These are phyloP conservation scores for Megastigmus dorsalis DNA, from an alignment of 2,888 invertebrate genomes.

Conservation along the genomic window DNA sequence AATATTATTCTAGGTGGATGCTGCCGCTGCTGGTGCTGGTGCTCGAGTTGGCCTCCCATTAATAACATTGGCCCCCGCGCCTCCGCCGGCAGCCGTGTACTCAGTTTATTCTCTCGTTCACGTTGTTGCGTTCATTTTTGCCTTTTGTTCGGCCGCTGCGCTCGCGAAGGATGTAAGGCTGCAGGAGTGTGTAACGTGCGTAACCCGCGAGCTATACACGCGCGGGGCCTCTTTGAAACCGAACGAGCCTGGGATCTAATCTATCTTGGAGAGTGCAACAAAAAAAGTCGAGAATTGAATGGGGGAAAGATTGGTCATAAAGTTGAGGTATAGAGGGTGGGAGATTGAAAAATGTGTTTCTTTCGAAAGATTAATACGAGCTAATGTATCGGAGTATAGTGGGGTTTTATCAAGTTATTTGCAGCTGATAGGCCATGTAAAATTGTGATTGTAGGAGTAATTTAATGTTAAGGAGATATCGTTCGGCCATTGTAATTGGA, in stretches of 20 bases:
- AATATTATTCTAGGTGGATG: too few species aligned
- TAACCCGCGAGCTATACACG: conserved; percentile 56
- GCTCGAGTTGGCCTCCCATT: conserved; percentile 70
- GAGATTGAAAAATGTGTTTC: too few species aligned
- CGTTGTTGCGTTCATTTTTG: too few species aligned
- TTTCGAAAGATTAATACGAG: conserved; percentile 18
- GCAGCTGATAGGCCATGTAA: neutral
- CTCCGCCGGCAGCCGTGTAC: too few species aligned
- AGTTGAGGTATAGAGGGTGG: neutral
- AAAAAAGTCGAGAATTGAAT: conserved; percentile 39
- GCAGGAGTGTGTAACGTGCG: conserved; percentile 16
- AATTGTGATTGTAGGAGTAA: conserved; percentile 18
- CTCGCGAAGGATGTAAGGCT: too few species aligned
- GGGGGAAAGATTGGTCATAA: conserved; percentile 18
- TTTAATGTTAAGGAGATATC: too few species aligned
- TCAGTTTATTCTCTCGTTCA: too few species aligned
- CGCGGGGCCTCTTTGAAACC: conserved; percentile 25
- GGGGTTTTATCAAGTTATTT: conserved; percentile 38
- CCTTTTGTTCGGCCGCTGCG: too few species aligned
- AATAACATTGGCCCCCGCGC: conserved; percentile 65
- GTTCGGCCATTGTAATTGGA: too few species aligned
- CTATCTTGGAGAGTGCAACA: conserved; percentile 25
- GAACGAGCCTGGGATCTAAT: conserved; percentile 6
- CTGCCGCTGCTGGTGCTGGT: too few species aligned
- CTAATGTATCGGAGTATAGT: conserved; percentile 5